Base-by-base conservation (phyloP, 2,113 vertebrate species). In the Amphiprion percula region DNA sequence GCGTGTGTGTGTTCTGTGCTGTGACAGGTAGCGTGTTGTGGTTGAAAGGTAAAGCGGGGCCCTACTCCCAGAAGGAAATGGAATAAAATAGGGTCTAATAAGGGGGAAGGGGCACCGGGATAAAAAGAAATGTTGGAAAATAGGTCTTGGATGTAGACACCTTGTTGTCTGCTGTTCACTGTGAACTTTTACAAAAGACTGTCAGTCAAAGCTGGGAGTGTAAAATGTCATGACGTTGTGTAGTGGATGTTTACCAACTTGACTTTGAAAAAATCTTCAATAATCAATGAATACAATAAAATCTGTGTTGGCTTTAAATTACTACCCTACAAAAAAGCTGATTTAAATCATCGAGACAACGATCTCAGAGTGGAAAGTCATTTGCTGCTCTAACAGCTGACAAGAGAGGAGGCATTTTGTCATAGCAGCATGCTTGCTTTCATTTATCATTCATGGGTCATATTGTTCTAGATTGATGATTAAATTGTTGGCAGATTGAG, bases 1-100 rank as follows among this genome's bases (percentile, higher is more conserved):
- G 75, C 65, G 70, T 58, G 73, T 68, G 85, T 62, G 61, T 52
- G 79, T 71, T 75, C 56, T 87, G 74, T 47, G 47, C 74, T 54
- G 78, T 93, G 94, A 94, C 91, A 91, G 85, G 91, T 90, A 91
- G 86, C 58, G 53, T 80, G 91, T 90, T 60, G 72, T 80, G 71
- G 85, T 79, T 90, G 90, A 91, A 85, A 88, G 88, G 86, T 91
- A 90, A 84, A 72, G 69, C 11, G 0, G 6, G 55, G 68, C 49
- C 58, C 65, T 70, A 49, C 53, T 88, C 88, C 90, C 88, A 73
- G 56, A 63, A 85, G 82, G 83, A 93, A 80, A 90, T 66, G 46
- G 52, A 75, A 87, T 83, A 58, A 66, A 82, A 86, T 77, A 17
- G 47, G 63, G 70, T 16, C 49, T 71, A 76, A 72, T 58, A 8